phyloP scores from a whole-genome alignment of 2,797 vertebrate genomes.

The Lithobates pipiens region DNA sequence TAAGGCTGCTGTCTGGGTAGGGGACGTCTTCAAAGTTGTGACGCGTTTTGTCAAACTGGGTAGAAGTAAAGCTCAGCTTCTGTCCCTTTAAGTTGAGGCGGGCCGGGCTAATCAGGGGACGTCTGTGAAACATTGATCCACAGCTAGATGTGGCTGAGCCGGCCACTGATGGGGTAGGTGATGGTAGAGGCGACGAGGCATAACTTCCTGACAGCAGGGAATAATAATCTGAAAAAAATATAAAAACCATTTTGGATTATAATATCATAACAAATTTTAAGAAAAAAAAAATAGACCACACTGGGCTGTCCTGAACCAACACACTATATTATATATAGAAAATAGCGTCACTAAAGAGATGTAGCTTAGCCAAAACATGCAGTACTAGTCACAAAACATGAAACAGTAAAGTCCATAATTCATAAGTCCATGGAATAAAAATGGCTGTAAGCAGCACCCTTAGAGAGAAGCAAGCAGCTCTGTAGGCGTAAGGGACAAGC shows the following conservation, averaged over 20 bases:
- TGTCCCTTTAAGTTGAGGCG: slow-evolving; percentile 89
- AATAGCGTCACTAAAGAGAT: too few species aligned
- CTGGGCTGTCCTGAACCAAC: too few species aligned
- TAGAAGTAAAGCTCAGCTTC: slow-evolving; percentile 84
- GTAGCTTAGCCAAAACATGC: too few species aligned
- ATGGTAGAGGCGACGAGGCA: slow-evolving; percentile 84
- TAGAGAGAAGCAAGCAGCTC: too few species aligned
- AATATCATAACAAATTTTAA: too few species aligned
- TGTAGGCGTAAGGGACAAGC: too few species aligned
- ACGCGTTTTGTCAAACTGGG: slow-evolving; percentile 63
- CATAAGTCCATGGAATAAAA: too few species aligned
- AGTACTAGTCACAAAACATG: too few species aligned
- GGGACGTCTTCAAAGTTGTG: slow-evolving; percentile 74
- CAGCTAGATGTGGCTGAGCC: slow-evolving; percentile 89
- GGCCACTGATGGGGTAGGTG: slow-evolving; percentile 87
- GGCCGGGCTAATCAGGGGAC: slow-evolving; percentile 95
- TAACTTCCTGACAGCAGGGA: slow-evolving; percentile 84
- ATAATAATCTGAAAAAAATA: slow-evolving; percentile 82
- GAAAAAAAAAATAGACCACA: too few species aligned
- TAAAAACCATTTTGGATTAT: neutral
- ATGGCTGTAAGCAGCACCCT: too few species aligned
- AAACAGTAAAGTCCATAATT: too few species aligned
- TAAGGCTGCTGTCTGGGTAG: slow-evolving; percentile 67
- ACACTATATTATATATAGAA: too few species aligned
- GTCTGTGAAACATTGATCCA: slow-evolving; percentile 84